Base-by-base conservation (phyloP, 2,113 vertebrate species). In the Pachyramphus minor region DNA sequence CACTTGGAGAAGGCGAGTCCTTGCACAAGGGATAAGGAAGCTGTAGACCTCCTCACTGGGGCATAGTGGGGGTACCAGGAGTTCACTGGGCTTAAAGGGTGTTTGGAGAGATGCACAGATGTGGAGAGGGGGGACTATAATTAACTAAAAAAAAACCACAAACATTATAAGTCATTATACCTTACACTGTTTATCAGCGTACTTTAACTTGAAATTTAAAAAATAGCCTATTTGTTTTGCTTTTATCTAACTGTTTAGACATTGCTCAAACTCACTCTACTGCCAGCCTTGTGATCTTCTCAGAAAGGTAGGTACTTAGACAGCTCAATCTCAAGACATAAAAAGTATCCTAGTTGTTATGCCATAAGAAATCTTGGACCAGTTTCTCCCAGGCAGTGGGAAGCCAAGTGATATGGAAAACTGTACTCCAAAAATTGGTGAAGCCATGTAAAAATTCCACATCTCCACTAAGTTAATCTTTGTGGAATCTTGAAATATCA, bases 1-100 rank as follows among this genome's bases (percentile, higher is more conserved):
- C 58, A 66, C 0, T 0, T 2, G 20, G 24, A 79, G n/a, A 62
- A 30, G 18, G 39, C 2, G 1, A 18, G 7, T n/a, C 16, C 27
- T 50, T 42, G 8, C 23, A 18, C 9, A 53, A n/a, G 25, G n/a
- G 59, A 11, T 2, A 71, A 22, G 9, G 18, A 39, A 31, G 8
- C 31, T 60, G 39, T 5, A 44, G 23, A 30, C 9, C n/a, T 17
- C 25, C 49, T 39, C 52, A 52, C 28, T 22, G 23, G 20, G 8
- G 11, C 23, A 44, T 24, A 11, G 5, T 23, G 9, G 4, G 8
- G 5, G 16, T 63, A 11, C 15, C 37, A n/a, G 12, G 45, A 66
- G 9, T 27, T 44, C 58, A 52, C 11, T 1, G 1, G 17, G 22
- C 41, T 81, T 22, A 49, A 21, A 56, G 60, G 10, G 22, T 21